These are phyloP conservation scores for Colletes latitarsis DNA, from an alignment of 1,140 invertebrate species.

Conservation along the genomic window DNA sequence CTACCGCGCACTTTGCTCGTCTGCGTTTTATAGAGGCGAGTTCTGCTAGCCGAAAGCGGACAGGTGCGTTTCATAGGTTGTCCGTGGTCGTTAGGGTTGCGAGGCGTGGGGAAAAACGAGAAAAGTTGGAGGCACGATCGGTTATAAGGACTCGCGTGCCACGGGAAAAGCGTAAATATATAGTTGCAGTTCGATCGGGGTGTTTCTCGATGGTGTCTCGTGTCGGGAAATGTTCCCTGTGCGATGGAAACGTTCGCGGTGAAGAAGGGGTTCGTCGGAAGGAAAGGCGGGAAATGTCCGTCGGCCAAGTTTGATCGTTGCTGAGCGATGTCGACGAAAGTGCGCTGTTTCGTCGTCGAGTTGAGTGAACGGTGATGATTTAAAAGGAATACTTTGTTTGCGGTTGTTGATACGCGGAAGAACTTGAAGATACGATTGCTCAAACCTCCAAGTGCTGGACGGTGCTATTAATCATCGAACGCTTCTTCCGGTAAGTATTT, in stretches of 20 bases:
- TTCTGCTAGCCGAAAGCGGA: constrained; percentile 32
- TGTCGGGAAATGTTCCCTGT: background rate
- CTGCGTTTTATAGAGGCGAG: constrained; percentile 54
- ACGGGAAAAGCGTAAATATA: background rate
- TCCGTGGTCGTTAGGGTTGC: no score
- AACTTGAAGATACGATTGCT: background rate
- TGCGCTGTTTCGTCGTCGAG: background rate
- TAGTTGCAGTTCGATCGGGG: background rate
- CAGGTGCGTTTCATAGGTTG: constrained; percentile 11
- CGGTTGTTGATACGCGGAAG: background rate
- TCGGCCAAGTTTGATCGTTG: background rate
- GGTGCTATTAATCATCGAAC: background rate
- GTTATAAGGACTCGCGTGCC: background rate
- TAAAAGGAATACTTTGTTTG: background rate
- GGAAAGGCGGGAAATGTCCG: background rate
- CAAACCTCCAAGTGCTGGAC: background rate
- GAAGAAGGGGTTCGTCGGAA: background rate
- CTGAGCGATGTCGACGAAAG: background rate
- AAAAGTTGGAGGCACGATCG: background rate
- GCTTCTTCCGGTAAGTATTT: constrained; percentile 21
- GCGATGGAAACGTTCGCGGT: background rate
- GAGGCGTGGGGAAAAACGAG: background rate
- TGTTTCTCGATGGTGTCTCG: background rate
- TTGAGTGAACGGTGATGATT: background rate
- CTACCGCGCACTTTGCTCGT: constrained; percentile 41